Conservation (phyloP, 2,113 vertebrate species). For the Caloenas nicobarica region DNA sequence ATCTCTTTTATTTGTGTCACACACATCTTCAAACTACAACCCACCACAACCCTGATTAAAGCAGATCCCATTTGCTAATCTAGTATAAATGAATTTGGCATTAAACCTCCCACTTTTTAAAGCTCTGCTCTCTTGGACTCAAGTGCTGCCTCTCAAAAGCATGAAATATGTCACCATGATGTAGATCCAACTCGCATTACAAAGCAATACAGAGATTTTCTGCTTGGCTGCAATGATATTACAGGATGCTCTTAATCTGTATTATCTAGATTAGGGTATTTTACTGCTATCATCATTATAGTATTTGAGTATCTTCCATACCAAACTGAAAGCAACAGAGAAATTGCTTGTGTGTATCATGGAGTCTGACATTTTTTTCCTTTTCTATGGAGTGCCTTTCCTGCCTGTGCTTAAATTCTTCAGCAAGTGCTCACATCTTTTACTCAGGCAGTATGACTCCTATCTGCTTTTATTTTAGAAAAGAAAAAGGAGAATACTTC, state of each 20-base stretch:
- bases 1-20: neutral
- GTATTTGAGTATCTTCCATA: neutral
- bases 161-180: conserved; percentile 8
- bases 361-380: neutral
- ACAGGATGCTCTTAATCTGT: conserved; percentile 52
- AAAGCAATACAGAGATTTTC: conserved; percentile 48
- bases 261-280: conserved; percentile 38
- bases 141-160: neutral
- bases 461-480: neutral
- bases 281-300: neutral
- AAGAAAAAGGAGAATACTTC: neutral
- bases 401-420: neutral
- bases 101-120: neutral
- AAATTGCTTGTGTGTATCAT: neutral
- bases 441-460: neutral
- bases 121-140: neutral
- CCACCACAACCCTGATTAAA: neutral
- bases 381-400: neutral
- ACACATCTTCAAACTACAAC: neutral
- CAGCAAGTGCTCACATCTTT: neutral
- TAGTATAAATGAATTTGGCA: conserved; percentile 14
- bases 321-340: neutral
- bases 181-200: conserved; percentile 25
- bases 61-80: conserved; percentile 13
- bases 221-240: conserved; percentile 40